A percentile compares a stretch with the other conserved stretches of the same genome.
Evolutionary conservation across 2,113 vertebrate species (phyloP).

Genomic region (Alligator mississippiensis): DNA sequence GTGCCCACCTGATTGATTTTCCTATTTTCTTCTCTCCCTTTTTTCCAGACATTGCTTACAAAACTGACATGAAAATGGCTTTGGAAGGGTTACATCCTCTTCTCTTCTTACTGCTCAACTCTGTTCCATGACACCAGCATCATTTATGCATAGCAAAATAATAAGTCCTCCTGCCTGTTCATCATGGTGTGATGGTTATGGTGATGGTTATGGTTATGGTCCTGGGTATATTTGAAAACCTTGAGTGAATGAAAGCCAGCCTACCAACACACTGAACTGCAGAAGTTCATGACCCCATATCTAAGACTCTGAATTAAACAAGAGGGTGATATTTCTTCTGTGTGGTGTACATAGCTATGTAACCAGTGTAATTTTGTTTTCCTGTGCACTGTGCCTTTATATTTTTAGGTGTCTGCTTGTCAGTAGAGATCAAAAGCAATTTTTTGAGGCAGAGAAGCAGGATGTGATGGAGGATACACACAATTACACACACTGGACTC

Average conservation of each 20-base stretch:
- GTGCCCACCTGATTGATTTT: background rate
- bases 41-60: background rate
- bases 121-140: background rate
- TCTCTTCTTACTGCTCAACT: background rate
- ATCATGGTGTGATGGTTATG: background rate
- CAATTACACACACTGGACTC: background rate
- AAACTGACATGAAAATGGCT: background rate
- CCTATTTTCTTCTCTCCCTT: background rate
- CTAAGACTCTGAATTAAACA: background rate
- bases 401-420: background rate
- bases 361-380: background rate
- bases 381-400: background rate
- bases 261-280: background rate
- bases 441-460: constrained; percentile 52
- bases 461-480: background rate
- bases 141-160: background rate
- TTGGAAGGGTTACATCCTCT: background rate
- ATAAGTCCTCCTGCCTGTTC: background rate
- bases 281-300: background rate
- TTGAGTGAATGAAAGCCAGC: background rate
- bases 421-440: constrained; percentile 43
- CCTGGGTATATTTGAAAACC: background rate
- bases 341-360: background rate
- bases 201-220: background rate
- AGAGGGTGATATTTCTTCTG: background rate